Percentiles rank a stretch among this genome's conserved stretches.
Conservation (phyloP, 2,888 invertebrate genomes). For the Clitarchus hookeri region DNA sequence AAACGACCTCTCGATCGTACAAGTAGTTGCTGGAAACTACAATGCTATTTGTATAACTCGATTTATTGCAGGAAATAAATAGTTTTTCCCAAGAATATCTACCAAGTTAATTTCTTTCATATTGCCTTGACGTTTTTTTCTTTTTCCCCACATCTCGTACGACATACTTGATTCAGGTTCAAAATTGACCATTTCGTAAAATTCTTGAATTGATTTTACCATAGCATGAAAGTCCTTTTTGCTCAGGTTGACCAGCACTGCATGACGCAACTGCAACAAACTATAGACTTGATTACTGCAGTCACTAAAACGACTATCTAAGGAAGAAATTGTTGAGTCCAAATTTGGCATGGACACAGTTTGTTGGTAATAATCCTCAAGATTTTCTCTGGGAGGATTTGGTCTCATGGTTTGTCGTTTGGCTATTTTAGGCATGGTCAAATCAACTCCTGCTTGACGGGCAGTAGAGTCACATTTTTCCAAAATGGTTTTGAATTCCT, state of each 20-base stretch:
- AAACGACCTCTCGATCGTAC: slow-evolving; percentile 42
- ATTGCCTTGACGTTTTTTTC: not conserved
- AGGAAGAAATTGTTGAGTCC: slow-evolving; percentile 21
- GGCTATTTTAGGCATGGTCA: no score
- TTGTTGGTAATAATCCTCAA: not conserved
- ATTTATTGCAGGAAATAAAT: not conserved
- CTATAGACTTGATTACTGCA: no score
- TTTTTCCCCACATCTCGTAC: slow-evolving; percentile 21
- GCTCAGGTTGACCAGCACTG: no score
- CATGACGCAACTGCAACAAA: no score
- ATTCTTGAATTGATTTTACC: not conserved
- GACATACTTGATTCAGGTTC: not conserved
- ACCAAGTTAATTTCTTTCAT: not conserved
- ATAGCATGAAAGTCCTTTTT: not conserved
- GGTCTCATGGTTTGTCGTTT: no score
- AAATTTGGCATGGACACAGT: slow-evolving; percentile 2
- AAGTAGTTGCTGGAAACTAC: slow-evolving; percentile 38
- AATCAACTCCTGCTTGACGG: no score
- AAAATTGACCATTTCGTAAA: not conserved
- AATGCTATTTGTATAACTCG: slow-evolving; percentile 32
- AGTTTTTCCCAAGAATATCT: not conserved
- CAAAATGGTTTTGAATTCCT: not conserved
- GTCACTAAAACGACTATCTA: not conserved
- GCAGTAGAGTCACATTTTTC: not conserved
- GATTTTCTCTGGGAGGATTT: not conserved